Evolutionary conservation across 1,140 invertebrate genomes (phyloP).

Genomic region (Procambarus virginalis): DNA sequence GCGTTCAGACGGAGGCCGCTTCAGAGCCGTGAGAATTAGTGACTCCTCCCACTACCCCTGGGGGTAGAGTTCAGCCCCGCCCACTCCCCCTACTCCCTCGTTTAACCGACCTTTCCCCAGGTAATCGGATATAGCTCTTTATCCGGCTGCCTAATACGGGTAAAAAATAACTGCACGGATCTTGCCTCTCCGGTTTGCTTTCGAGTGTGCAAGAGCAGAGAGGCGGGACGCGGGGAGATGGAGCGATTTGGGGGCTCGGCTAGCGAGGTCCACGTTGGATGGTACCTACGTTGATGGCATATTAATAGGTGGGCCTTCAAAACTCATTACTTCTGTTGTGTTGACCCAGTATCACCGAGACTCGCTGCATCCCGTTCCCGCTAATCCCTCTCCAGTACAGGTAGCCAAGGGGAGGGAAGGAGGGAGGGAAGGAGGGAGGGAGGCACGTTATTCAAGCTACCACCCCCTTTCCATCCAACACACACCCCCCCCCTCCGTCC

Average conservation of each 20-base stretch:
- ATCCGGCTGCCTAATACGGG: not conserved
- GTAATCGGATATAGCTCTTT: too few relatives aligned
- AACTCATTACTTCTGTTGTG: constrained; percentile 48
- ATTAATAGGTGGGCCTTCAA: constrained; percentile 28
- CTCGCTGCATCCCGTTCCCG: not conserved
- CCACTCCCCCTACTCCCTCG: not conserved
- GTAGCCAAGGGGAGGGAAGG: too few relatives aligned
- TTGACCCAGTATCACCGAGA: constrained; percentile 10
- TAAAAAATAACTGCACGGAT: too few relatives aligned
- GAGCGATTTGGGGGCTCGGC: too few relatives aligned
- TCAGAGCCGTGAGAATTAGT: constrained; percentile 40
- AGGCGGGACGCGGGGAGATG: too few relatives aligned
- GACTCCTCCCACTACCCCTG: constrained; percentile 38
- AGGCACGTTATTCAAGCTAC: too few relatives aligned
- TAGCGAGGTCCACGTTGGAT: too few relatives aligned
- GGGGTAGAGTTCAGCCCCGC: constrained; percentile 46
- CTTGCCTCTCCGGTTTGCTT: not conserved
- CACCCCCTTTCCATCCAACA: too few relatives aligned
- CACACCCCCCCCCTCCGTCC: too few relatives aligned
- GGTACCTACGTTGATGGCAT: not conserved
- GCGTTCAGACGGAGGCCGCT: too few relatives aligned
- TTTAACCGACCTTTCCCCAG: too few relatives aligned
- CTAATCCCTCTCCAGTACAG: not conserved
- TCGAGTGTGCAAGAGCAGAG: not conserved
- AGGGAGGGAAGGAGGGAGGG: too few relatives aligned